Percentiles rank a stretch among this genome's conserved stretches.
These are phyloP conservation scores for Tetropium fuscum DNA, from an alignment of 2,888 invertebrate species.

Conservation along the genomic window DNA sequence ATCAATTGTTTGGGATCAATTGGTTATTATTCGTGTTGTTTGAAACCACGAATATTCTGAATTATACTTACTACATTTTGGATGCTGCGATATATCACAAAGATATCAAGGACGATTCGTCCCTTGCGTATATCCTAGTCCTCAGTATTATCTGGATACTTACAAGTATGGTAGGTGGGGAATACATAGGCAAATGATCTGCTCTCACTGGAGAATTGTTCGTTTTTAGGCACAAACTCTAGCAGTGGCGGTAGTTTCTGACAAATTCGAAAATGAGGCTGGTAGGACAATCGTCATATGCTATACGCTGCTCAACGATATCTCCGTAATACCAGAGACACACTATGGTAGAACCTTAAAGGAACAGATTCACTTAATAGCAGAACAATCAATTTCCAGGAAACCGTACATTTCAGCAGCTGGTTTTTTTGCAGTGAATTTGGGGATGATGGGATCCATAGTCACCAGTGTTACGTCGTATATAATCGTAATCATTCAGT, in stretches of 20 bases:
- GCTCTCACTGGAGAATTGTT: no score
- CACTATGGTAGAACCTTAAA: slow-evolving; percentile 16
- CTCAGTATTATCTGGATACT: neutral
- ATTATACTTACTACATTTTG: neutral
- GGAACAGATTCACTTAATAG: slow-evolving; percentile 23
- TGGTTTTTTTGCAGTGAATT: slow-evolving; percentile 35
- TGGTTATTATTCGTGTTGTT: slow-evolving; percentile 2
- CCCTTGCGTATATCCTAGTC: neutral
- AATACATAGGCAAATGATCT: neutral
- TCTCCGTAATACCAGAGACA: slow-evolving; percentile 13
- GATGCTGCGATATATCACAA: neutral
- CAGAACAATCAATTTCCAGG: slow-evolving; percentile 30
- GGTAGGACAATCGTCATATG: slow-evolving; percentile 24
- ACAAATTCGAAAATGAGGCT: slow-evolving; percentile 26
- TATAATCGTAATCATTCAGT: slow-evolving; percentile 35
- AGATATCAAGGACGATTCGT: neutral
- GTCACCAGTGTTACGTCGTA: slow-evolving; percentile 32
- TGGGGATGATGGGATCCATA: slow-evolving; percentile 34
- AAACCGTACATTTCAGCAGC: slow-evolving; percentile 32
- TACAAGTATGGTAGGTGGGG: neutral
- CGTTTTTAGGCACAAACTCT: slow-evolving; percentile 32
- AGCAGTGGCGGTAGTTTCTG: slow-evolving; percentile 28
- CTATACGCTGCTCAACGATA: slow-evolving; percentile 26
- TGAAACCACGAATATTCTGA: neutral
- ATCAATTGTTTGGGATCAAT: neutral